Percentiles rank a stretch among this genome's conserved stretches.
Conservation (phyloP, 2,113 vertebrate genomes). For the Rhabdornis inornatus region DNA sequence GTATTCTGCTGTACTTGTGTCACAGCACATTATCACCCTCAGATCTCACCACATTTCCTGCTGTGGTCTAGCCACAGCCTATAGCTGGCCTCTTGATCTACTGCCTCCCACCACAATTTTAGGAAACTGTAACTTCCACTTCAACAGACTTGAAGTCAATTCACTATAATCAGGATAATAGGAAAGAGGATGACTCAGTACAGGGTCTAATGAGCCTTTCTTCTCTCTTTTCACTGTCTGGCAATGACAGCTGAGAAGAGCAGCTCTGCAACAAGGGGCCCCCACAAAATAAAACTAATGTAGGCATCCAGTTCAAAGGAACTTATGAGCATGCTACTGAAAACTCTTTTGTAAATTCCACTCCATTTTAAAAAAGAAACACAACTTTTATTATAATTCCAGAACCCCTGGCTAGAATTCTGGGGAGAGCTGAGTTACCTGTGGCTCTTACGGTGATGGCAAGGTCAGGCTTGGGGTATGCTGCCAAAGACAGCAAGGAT, state of each 20-base stretch:
- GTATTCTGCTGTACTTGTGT: background rate
- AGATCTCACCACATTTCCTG: slow-evolving; percentile 25
- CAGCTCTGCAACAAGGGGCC: background rate
- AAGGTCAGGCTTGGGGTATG: background rate
- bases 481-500: background rate
- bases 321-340: background rate
- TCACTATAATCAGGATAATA: background rate
- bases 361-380: background rate
- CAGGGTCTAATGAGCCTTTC: background rate
- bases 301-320: background rate
- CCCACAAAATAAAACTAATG: background rate
- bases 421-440: background rate
- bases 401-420: background rate
- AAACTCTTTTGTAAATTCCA: background rate
- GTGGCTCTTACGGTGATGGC: background rate
- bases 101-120: background rate
- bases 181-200: background rate
- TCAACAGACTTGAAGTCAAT: background rate
- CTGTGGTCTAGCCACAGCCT: slow-evolving; percentile 37
- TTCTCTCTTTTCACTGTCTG: background rate
- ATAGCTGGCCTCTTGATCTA: background rate
- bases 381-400: background rate
- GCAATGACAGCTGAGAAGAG: background rate
- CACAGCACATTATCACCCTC: slow-evolving; percentile 3
- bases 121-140: slow-evolving; percentile 22